phyloP scores from a whole-genome alignment of 2,888 invertebrate species.

The Caenorhabditis angaria region DNA sequence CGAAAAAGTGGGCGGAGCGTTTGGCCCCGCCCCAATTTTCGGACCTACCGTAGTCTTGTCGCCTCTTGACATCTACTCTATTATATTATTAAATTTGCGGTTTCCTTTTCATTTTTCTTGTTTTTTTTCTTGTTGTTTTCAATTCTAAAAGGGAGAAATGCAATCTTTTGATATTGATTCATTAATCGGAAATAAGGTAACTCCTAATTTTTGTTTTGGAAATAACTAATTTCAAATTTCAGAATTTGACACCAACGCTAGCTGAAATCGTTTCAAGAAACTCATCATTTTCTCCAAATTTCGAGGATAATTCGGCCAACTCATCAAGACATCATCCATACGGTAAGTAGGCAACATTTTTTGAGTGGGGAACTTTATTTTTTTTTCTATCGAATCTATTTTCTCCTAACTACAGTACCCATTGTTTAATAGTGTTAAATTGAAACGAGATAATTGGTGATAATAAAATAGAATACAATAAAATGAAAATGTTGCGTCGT shows the following conservation, averaged over 20 bases:
- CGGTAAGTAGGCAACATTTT: constrained; percentile 22
- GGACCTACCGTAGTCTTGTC: constrained; percentile 20
- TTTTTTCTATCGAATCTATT: neutral
- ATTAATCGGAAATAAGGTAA: constrained; percentile 49
- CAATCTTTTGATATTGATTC: constrained; percentile 52
- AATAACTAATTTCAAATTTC: constrained; percentile 10
- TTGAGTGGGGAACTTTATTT: neutral
- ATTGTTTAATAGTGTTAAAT: neutral
- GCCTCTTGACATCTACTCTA: neutral
- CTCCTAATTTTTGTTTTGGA: constrained; percentile 3
- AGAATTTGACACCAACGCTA: constrained; percentile 18
- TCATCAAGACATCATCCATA: constrained; percentile 31
- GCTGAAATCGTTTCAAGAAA: constrained; percentile 13
- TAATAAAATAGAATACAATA: constrained; percentile 17
- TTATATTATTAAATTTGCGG: neutral
- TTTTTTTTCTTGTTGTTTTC: neutral
- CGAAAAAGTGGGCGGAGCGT: neutral
- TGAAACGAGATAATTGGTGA: constrained; percentile 8
- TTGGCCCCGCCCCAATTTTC: neutral
- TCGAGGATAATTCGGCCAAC: neutral
- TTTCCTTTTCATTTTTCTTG: neutral
- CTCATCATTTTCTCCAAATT: constrained; percentile 6
- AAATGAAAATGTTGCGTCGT: neutral
- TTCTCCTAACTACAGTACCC: neutral
- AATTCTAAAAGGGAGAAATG: constrained; percentile 8